Base-by-base conservation (phyloP, 2,888 invertebrate species). In the Mayetiola destructor region DNA sequence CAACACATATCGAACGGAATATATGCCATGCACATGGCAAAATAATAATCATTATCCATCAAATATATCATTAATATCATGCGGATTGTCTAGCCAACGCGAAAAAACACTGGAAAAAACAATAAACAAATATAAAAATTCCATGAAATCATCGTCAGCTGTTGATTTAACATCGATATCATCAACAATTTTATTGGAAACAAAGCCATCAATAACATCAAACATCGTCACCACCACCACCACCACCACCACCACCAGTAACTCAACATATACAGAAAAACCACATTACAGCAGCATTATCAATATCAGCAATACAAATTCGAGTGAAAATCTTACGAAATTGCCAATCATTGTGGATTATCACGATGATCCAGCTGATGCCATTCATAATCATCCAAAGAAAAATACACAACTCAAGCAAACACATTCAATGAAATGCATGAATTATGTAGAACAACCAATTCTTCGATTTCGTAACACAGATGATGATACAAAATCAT, bases 1-100 rank as follows among this genome's bases (percentile, higher is more conserved):
- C 32, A 53, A 53, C 40, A 40, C 40, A 30, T 30, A 56, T 18
- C 56, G 56, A 30, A 53, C 29, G 29, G 39, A 56, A 30, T 40
- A 56, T 40, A 23, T 48, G 5, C 14, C 9, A 42, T 36, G 55
- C 35, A 9, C 23, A 55, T 36, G 55, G 36, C 35, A 55, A 55
- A 29, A 55, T 27, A 27, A 29, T 16, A 37, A 37, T 37, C 8
- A 55, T 37, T 37, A 37, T 55, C 10, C 32, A 53, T 53, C 53
- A 18, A 30, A 48, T 48, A 16, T 48, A n/a, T 48, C 48, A 27
- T n/a, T 48, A 5, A 48, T 48, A n/a, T 48, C 48, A 6, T 48
- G 16, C 27, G 48, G 48, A 16, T 1, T 18, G 18, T 16, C 48
- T 8, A 48, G 27, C 9, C 23, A 3, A 4, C 23, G 48, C n/a